A percentile compares a stretch with the other conserved stretches of the same genome.
These are phyloP conservation scores for Zosterops lateralis DNA, from an alignment of 2,113 vertebrate genomes.

Conservation along the genomic window DNA sequence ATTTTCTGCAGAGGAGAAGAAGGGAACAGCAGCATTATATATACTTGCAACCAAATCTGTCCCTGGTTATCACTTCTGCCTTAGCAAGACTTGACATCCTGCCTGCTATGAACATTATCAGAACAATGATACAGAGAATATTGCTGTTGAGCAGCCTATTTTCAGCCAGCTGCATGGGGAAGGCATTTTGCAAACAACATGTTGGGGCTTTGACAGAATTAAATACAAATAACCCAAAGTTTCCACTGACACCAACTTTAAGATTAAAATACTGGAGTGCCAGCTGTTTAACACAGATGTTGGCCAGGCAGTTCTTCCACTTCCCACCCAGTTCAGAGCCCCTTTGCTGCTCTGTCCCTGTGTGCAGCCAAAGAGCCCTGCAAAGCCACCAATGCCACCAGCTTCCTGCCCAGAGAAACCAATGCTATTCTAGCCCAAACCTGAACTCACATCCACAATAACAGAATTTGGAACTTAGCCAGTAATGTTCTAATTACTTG, in stretches of 20 bases:
- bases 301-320: background rate
- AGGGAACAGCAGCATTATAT: constrained; percentile 1
- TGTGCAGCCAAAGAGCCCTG: background rate
- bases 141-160: background rate
- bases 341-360: rapidly evolving
- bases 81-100: constrained; percentile 10
- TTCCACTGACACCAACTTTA: background rate
- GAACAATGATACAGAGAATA: background rate
- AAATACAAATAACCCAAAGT: background rate
- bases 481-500: background rate
- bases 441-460: background rate
- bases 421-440: background rate
- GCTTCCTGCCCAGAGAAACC: background rate
- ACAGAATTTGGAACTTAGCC: background rate
- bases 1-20: constrained; percentile 1
- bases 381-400: background rate
- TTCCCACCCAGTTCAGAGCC: background rate
- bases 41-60: constrained; percentile 11
- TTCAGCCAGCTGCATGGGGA: background rate
- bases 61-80: constrained; percentile 26
- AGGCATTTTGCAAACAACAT: background rate
- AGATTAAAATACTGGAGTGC: background rate
- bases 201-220: background rate
- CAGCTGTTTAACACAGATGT: background rate
- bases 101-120: constrained; percentile 7